Percentiles rank a stretch among this genome's conserved stretches.
Evolutionary conservation across 2,797 vertebrate species (phyloP).

Genomic region (Amblyopsis hoosieri): DNA sequence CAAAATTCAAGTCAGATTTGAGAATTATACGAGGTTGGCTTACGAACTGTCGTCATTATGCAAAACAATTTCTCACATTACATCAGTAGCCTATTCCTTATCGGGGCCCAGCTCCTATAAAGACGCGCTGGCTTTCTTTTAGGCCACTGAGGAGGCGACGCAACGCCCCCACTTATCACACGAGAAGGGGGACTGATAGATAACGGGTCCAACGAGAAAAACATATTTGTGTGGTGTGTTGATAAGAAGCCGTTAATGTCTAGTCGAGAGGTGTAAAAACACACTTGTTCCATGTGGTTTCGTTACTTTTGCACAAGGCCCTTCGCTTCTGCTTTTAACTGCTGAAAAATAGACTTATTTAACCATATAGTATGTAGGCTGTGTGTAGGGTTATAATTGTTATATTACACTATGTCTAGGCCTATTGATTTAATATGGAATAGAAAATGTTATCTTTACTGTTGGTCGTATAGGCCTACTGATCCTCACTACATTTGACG

Average conservation of each 20-base stretch:
- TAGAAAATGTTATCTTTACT: no score
- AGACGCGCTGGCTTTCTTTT: slow-evolving; percentile 24
- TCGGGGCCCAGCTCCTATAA: slow-evolving; percentile 12
- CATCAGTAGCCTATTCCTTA: background rate
- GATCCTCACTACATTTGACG: background rate
- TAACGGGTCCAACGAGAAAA: slow-evolving; percentile 62
- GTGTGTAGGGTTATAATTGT: no score
- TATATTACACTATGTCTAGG: no score
- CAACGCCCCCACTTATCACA: slow-evolving; percentile 53
- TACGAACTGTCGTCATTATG: background rate
- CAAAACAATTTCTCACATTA: slow-evolving; percentile 6
- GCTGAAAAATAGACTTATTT: no score
- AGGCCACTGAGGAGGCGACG: slow-evolving; percentile 45
- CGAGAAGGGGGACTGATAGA: slow-evolving; percentile 55
- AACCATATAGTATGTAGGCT: no score
- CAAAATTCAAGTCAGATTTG: background rate
- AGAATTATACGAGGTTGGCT: no score
- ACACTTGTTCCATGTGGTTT: slow-evolving; percentile 17
- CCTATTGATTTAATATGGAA: no score
- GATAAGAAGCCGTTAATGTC: slow-evolving; percentile 72
- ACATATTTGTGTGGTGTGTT: slow-evolving; percentile 47
- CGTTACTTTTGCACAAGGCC: slow-evolving; percentile 14
- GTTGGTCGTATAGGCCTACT: no score
- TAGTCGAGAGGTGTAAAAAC: slow-evolving; percentile 8
- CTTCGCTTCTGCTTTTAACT: background rate